Evolutionary conservation across 2,797 vertebrate species (phyloP), one percentile per base, ranked within the genome.

Genomic region (Pseudochirops cupreus): DNA sequence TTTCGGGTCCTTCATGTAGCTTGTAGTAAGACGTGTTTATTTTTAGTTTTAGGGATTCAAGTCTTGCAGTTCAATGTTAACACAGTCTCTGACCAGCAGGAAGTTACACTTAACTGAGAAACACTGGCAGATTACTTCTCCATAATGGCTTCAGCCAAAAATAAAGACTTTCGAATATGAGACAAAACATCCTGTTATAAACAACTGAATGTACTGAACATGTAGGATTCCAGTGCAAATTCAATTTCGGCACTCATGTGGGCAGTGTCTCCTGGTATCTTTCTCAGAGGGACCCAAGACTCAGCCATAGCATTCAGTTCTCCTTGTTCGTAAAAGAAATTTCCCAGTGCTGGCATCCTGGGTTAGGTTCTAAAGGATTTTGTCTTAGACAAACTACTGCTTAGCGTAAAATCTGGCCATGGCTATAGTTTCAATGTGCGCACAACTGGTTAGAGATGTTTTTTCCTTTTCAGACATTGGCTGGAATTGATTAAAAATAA

Each of bases 21-120:
- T 95, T 95, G 95, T 82, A 93, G 97, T 54, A 92, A 24, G 95
- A 98, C 95, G 92, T 97, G 96, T 92, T 93, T 94, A 91, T 95
- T 82, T 93, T 94, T 97, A 92, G 31, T 57, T 94, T 94, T 93
- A 96, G 5, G 95, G 97, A 97, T 97, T 98, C 96, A 98, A 98
- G 98, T 98, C 98, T 98, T 93, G 96, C 96, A 96, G 98, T 97
- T 97, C 97, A 94, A 94, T 91, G 97, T 53, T 96, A 96, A 96
- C 90, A 97, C 95, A 98, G 96, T 98, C 97, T 98, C 98, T 98
- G 98, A 98, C 97, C 98, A 98, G 95, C 95, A 98, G 97, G 97
- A 98, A 97, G 98, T 98, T 98, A 98, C 91, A 96, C 56, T 95
- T 94, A 89, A 97, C 97, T 97, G 97, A 97, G 97, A 97, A 98